phyloP scores from a whole-genome alignment of 64 coral and sea anemone species.

The Platygyra sinensis region DNA sequence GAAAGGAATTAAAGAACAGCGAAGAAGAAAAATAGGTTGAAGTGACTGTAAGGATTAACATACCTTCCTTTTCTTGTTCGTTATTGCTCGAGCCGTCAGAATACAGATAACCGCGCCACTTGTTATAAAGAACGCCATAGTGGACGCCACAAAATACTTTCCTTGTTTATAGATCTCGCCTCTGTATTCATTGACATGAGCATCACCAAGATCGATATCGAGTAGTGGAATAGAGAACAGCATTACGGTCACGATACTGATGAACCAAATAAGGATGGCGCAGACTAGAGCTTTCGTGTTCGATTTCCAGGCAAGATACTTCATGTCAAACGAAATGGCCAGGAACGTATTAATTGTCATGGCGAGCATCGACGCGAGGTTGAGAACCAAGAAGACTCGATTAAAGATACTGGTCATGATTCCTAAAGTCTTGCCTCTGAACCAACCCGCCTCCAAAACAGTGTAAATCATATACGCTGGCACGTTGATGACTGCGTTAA shows the following conservation, averaged over 20 bases:
- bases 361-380: conserved; percentile 9
- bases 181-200: conserved; percentile 5
- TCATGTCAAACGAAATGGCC: not conserved
- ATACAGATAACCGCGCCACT: not conserved
- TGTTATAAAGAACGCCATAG: not conserved
- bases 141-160: not conserved
- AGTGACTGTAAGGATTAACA: too few species aligned
- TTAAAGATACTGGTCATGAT: not conserved
- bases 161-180: not conserved
- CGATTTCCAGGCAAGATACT: not conserved
- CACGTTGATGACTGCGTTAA: conserved; percentile 5
- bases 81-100: not conserved
- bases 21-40: not conserved
- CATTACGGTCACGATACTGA: not conserved
- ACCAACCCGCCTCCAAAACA: not conserved
- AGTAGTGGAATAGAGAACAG: not conserved
- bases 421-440: not conserved
- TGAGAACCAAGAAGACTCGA: not conserved
- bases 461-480: not conserved
- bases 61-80: not conserved
- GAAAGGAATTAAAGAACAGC: not conserved
- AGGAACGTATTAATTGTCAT: not conserved
- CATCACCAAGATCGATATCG: conserved; percentile 12
- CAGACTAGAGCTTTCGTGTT: not conserved
- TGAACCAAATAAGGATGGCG: not conserved